A percentile compares a stretch with the other conserved stretches of the same genome.
phyloP scores from a whole-genome alignment of 2,888 invertebrate species.

The Troglohyphantes excavatus region DNA sequence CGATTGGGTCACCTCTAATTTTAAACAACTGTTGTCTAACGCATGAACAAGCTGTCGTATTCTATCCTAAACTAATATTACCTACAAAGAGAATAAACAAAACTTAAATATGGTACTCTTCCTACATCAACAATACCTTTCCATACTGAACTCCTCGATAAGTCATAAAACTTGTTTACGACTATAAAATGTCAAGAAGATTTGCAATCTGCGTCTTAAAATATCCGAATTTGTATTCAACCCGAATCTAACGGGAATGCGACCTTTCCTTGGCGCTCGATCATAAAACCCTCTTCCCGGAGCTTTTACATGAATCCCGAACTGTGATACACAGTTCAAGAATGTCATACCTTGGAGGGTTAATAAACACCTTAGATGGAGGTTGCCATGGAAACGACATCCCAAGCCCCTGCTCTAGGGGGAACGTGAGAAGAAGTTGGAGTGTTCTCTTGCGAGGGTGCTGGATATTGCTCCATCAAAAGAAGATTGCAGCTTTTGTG shows the following conservation, averaged over 20 bases:
- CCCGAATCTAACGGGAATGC: background rate
- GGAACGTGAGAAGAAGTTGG: background rate
- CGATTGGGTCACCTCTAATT: too few relatives aligned
- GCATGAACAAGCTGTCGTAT: too few relatives aligned
- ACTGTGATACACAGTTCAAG: background rate
- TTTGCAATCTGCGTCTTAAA: background rate
- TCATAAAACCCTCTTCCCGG: background rate
- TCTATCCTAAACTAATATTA: too few relatives aligned
- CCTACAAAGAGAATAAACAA: too few relatives aligned
- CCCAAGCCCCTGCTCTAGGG: too few relatives aligned
- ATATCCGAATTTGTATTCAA: background rate
- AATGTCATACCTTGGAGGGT: constrained; percentile 17
- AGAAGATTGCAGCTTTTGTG: background rate
- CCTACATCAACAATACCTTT: too few relatives aligned
- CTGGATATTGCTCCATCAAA: background rate
- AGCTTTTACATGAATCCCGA: background rate
- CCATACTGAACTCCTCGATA: too few relatives aligned
- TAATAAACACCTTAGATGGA: constrained; percentile 25
- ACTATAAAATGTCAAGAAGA: background rate
- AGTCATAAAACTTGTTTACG: too few relatives aligned
- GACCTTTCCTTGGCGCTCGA: background rate
- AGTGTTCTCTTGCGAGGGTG: background rate
- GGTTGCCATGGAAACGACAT: constrained; percentile 48
- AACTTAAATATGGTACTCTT: too few relatives aligned
- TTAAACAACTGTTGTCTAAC: too few relatives aligned